Evolutionary conservation across 2,113 vertebrate genomes (phyloP).

Genomic region (Enhydra lutris): DNA sequence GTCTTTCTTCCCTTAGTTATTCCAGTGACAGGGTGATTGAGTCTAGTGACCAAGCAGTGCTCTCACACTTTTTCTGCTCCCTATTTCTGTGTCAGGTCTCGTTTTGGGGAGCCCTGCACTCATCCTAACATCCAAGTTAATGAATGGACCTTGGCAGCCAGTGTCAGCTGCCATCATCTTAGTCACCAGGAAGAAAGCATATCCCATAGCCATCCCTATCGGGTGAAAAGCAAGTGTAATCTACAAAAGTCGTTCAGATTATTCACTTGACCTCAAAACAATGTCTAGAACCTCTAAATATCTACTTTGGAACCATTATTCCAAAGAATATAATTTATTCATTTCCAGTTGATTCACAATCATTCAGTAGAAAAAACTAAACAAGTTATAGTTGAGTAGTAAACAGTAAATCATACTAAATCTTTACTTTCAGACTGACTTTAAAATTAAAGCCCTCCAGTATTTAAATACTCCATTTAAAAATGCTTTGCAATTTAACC

Average conservation of each 20-base stretch:
- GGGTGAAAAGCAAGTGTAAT: background rate
- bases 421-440: background rate
- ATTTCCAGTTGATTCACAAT: background rate
- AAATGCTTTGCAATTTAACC: background rate
- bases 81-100: background rate
- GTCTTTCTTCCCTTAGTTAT: background rate
- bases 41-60: background rate
- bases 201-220: background rate
- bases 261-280: background rate
- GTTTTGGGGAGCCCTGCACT: background rate
- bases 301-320: background rate
- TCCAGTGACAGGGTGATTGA: background rate
- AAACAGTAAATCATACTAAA: background rate
- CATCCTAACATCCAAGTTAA: background rate
- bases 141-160: background rate
- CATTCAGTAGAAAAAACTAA: background rate
- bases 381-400: background rate
- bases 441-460: background rate
- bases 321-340: background rate
- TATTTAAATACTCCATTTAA: background rate
- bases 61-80: background rate
- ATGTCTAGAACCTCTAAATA: background rate
- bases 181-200: background rate
- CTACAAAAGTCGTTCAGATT: background rate
- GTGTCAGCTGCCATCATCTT: background rate